phyloP scores from a whole-genome alignment of 2,888 invertebrate species.

The Torymus texanus region DNA sequence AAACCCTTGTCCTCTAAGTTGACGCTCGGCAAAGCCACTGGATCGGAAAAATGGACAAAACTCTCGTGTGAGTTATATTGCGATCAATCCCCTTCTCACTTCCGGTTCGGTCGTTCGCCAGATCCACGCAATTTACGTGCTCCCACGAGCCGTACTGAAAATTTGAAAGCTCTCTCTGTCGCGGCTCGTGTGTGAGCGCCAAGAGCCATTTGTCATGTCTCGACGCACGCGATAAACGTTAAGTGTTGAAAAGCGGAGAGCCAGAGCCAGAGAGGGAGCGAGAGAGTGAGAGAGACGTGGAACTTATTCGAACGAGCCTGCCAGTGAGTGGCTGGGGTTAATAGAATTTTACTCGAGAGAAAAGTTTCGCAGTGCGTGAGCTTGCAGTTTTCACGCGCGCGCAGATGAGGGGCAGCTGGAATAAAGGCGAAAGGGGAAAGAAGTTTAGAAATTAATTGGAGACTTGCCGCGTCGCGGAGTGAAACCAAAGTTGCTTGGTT shows the following conservation, averaged over 20 bases:
- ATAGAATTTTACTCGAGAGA: constrained; percentile 6
- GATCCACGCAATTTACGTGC: too few species aligned
- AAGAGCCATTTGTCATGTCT: constrained; percentile 15
- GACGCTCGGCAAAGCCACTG: too few species aligned
- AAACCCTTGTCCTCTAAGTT: too few species aligned
- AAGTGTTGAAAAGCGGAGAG: background rate
- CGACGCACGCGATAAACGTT: background rate
- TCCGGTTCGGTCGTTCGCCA: too few species aligned
- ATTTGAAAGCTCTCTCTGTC: constrained; percentile 16
- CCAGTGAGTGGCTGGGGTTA: background rate
- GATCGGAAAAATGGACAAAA: constrained; percentile 2
- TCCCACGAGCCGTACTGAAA: constrained; percentile 9
- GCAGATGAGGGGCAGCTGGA: background rate
- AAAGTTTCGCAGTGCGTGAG: too few species aligned
- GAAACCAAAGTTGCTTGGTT: too few species aligned
- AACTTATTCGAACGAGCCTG: background rate
- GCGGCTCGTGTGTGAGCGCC: background rate
- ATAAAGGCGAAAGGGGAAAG: too few species aligned
- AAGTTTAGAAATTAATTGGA: too few species aligned
- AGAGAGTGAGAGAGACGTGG: background rate
- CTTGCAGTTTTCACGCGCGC: too few species aligned
- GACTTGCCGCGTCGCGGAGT: too few species aligned
- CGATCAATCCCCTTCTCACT: background rate
- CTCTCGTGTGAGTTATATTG: background rate
- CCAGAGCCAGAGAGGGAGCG: background rate